These are phyloP conservation scores for Chalcosyrphus nemorum DNA, from an alignment of 2,888 invertebrate species.

Conservation along the genomic window DNA sequence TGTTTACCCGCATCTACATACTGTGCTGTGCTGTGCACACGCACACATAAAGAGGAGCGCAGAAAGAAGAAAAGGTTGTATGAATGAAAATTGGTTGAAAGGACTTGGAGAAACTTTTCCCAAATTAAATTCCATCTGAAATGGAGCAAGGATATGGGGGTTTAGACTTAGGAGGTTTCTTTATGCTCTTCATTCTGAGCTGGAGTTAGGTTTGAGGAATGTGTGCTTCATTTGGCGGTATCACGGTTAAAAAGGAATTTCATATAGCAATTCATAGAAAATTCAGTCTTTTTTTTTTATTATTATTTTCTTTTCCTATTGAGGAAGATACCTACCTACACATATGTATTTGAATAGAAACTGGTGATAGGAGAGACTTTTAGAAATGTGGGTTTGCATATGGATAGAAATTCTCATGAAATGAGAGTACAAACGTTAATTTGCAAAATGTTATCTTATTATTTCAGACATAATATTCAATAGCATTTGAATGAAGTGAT, in stretches of 20 bases:
- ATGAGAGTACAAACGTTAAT: neutral
- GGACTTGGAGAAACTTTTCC: slow-evolving; percentile 57
- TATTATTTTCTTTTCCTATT: neutral
- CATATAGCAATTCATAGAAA: neutral
- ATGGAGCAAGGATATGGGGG: slow-evolving; percentile 55
- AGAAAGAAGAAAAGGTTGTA: slow-evolving; percentile 12
- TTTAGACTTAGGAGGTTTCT: slow-evolving; percentile 15
- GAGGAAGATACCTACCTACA: neutral
- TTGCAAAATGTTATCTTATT: neutral
- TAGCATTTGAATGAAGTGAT: neutral
- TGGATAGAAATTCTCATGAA: neutral
- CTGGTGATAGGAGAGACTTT: neutral
- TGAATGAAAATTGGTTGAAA: slow-evolving; percentile 61
- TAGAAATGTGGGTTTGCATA: slow-evolving; percentile 3
- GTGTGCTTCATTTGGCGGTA: slow-evolving; percentile 31
- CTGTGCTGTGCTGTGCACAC: neutral
- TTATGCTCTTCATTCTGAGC: slow-evolving; percentile 1
- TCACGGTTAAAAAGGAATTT: neutral
- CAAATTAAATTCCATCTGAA: slow-evolving; percentile 65
- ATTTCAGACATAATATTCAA: neutral
- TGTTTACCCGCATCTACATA: slow-evolving; percentile 29
- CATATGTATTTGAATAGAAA: neutral
- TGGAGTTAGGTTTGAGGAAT: neutral
- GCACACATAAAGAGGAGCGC: neutral
- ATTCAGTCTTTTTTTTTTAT: neutral